Evolutionary conservation across 2,113 vertebrate species (phyloP).

Genomic region (Brachypodius melanocephalos): DNA sequence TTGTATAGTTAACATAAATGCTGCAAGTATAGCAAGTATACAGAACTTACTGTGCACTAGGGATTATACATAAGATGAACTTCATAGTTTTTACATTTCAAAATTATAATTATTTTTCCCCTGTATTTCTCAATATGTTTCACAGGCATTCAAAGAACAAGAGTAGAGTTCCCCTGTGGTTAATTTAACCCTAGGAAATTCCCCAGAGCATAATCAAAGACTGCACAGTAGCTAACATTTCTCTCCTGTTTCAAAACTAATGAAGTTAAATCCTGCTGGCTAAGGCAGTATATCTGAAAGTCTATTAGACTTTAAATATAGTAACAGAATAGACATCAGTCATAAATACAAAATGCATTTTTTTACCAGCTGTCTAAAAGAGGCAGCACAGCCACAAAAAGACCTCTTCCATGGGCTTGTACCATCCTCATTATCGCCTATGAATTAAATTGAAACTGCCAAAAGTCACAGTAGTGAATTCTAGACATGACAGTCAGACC

Average conservation of each 20-base stretch:
- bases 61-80: conserved; percentile 28
- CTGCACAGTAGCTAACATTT: conserved; percentile 39
- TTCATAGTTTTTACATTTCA: conserved; percentile 39
- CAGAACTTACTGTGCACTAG: conserved; percentile 6
- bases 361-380: conserved; percentile 39
- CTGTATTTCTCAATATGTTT: conserved; percentile 41
- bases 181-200: conserved; percentile 60
- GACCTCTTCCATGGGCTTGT: not conserved
- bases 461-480: conserved; percentile 21
- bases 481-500: not conserved
- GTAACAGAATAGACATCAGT: conserved; percentile 1
- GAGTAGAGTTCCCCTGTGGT: conserved; percentile 24
- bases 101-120: conserved; percentile 37
- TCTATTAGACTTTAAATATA: conserved; percentile 49
- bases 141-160: conserved; percentile 30
- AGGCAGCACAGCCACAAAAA: not conserved
- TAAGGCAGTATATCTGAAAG: conserved; percentile 39
- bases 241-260: conserved; percentile 59
- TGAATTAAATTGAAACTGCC: conserved; percentile 21
- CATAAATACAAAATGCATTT: not conserved
- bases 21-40: not conserved
- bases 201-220: conserved; percentile 52
- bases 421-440: not conserved
- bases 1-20: conserved; percentile 1
- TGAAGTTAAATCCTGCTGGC: conserved; percentile 62